Evolutionary conservation across 2,797 vertebrate genomes (phyloP).

Genomic region (Sitta carolinensis): DNA sequence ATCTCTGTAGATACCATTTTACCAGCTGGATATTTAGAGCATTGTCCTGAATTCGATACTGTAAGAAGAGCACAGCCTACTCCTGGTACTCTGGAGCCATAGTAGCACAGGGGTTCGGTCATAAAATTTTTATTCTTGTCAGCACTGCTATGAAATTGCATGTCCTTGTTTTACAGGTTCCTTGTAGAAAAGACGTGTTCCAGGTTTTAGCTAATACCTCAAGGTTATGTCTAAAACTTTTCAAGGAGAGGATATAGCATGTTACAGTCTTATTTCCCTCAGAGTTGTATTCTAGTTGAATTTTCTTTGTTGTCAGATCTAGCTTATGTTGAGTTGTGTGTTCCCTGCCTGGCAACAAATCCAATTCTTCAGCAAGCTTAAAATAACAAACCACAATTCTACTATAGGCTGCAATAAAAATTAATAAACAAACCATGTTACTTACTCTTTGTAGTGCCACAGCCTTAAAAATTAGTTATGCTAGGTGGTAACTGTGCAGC

Average conservation of each 20-base stretch:
- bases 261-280: not conserved
- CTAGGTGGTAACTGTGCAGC: not conserved
- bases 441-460: not conserved
- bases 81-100: not conserved
- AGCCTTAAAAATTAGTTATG: not conserved
- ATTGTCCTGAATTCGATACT: accelerated
- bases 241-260: not conserved
- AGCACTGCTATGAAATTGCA: not conserved
- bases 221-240: not conserved
- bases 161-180: not conserved
- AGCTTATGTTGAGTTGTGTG: not conserved
- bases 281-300: not conserved
- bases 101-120: not conserved
- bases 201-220: not conserved
- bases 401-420: not conserved
- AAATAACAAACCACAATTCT: not conserved
- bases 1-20: not conserved
- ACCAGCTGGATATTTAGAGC: not conserved
- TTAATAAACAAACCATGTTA: not conserved
- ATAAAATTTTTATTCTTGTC: not conserved
- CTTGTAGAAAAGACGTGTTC: not conserved
- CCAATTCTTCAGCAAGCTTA: not conserved
- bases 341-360: not conserved
- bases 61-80: not conserved
- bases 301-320: not conserved